phyloP scores from a whole-genome alignment of 2,113 vertebrate species.

The Dinomys branickii region DNA sequence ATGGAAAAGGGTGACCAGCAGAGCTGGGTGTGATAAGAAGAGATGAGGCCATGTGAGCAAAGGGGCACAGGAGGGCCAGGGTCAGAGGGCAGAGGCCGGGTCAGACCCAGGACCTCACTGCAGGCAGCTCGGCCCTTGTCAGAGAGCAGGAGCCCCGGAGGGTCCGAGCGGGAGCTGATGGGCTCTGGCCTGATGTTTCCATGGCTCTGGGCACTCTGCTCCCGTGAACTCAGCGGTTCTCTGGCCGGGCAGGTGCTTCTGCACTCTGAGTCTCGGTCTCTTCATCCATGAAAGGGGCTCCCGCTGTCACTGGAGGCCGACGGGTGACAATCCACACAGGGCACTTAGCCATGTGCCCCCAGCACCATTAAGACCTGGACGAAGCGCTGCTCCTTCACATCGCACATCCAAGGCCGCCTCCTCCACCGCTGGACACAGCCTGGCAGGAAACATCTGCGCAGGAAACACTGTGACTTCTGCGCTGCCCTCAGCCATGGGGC shows the following conservation, averaged over 20 bases:
- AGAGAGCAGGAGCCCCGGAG: not conserved
- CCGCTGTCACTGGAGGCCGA: not conserved
- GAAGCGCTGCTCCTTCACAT: not conserved
- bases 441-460: not conserved
- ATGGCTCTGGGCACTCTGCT: not conserved
- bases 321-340: not conserved
- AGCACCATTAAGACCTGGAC: fast-evolving
- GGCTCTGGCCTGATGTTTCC: not conserved
- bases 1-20: not conserved
- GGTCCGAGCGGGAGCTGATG: fast-evolving
- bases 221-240: not conserved
- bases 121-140: too few relatives aligned
- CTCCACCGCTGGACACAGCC: not conserved
- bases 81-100: not conserved
- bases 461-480: fast-evolving
- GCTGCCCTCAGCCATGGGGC: not conserved
- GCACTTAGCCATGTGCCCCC: fast-evolving
- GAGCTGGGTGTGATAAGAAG: fast-evolving
- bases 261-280: not conserved
- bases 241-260: not conserved
- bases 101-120: not conserved
- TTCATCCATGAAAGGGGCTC: not conserved
- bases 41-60: not conserved
- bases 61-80: fast-evolving
- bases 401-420: fast-evolving